Evolutionary conservation across 2,888 invertebrate genomes (phyloP), one percentile per base, ranked within the genome.

Genomic region (Therioaphis trifolii): DNA sequence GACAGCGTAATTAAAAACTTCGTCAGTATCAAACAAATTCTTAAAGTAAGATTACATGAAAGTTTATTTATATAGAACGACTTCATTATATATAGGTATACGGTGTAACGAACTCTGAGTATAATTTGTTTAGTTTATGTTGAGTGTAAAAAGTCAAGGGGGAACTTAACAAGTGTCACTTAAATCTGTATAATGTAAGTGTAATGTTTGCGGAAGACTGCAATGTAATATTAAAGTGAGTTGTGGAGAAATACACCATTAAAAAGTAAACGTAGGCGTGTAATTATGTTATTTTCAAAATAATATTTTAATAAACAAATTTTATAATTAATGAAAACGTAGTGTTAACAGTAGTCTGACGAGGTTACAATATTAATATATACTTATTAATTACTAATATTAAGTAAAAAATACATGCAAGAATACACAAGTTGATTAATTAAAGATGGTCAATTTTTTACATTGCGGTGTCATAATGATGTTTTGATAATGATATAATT

Each of bases 1-100:
- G 76, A 63, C 76, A 46, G 49, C 71, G 55, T 71, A 80, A 80
- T 80, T 80, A 80, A 71, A 80, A 71, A 80, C 46, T 71, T 55
- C 27, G 49, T 66, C 46, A 46, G 49, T 66, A 71, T 72, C 80
- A 71, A 69, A 71, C 61, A n/a, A 61, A 29, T 58, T 43, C 29
- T 27, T 11, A 49, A 49, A 46, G 46, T 46, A 29, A 46, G 46
- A 63, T 46, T 72, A 29, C 21, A 24, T 14, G 46, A 63, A 76
- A 76, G 76, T 76, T 76, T 29, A 63, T 29, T 55, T 55, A n/a
- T 43, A 43, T 46, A 72, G 18, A 61, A 61, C 12, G 24, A 15
- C 29, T 63, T 63, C 18, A 35, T 5, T 35, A 35, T 35, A 35
- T 35, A 35, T 35, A 7, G 3, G 7, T 35, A 35, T 29, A 27